A percentile compares a stretch with the other conserved stretches of the same genome.
Evolutionary conservation across 64 coral and sea anemone genomes (phyloP).

Genomic region (Pachyseris speciosa): DNA sequence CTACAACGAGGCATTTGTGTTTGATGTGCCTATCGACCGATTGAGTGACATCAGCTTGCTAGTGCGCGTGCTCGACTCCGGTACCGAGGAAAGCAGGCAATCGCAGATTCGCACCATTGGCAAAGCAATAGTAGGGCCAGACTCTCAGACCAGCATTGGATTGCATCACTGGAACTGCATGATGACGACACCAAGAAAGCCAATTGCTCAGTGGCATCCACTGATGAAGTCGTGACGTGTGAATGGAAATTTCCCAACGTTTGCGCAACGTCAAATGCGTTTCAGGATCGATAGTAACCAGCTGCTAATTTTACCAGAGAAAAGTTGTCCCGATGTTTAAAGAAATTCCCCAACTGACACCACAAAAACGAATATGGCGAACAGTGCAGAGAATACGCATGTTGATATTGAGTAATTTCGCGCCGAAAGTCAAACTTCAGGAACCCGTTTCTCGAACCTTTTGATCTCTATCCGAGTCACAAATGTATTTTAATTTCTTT

Average conservation of each 20-base stretch:
- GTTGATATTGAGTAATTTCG: too few species aligned
- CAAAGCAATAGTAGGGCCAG: conserved; percentile 82
- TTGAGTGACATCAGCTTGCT: conserved; percentile 91
- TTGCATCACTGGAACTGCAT: conserved; percentile 98
- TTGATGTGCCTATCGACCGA: conserved; percentile 91
- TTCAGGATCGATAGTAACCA: neutral
- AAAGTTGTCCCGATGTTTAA: too few species aligned
- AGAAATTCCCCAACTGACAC: too few species aligned
- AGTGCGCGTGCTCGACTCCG: conserved; percentile 74
- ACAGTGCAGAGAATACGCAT: too few species aligned
- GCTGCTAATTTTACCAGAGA: too few species aligned
- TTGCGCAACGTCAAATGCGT: neutral
- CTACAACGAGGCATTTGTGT: conserved; percentile 97
- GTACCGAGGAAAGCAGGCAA: conserved; percentile 13
- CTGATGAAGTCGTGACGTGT: conserved; percentile 35
- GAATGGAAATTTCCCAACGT: neutral
- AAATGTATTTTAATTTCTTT: too few species aligned
- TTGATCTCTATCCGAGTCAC: too few species aligned
- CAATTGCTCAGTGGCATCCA: conserved; percentile 97
- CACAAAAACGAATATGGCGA: too few species aligned
- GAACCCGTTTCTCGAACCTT: too few species aligned
- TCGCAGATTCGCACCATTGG: conserved; percentile 51
- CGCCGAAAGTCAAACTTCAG: too few species aligned
- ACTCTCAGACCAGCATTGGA: conserved; percentile 88
- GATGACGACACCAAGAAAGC: conserved; percentile 93